Percentiles rank a stretch among this genome's conserved stretches.
These are phyloP conservation scores for Numenius arquata DNA, from an alignment of 2,113 vertebrate species.

Conservation along the genomic window DNA sequence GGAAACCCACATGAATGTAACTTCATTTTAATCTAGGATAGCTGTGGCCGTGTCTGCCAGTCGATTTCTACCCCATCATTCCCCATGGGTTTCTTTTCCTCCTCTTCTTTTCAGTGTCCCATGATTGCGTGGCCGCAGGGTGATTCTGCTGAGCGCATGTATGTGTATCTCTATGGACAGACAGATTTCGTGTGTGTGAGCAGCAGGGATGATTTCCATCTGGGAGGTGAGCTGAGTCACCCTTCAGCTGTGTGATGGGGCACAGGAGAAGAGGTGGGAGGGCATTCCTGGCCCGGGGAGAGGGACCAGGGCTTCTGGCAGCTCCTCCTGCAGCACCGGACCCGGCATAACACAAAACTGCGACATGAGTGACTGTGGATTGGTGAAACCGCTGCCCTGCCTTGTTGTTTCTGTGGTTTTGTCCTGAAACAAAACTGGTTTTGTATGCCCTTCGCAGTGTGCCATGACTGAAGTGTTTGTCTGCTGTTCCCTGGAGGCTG, in stretches of 20 bases:
- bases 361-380: neutral
- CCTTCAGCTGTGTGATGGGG: neutral
- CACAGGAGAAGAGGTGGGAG: neutral
- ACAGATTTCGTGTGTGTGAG: accelerated
- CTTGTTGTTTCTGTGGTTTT: neutral
- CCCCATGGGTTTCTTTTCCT: neutral
- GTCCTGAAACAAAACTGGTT: slow-evolving; percentile 29
- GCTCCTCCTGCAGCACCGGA: neutral
- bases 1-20: neutral
- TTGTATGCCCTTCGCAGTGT: neutral
- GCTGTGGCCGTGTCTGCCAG: neutral
- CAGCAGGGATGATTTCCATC: neutral
- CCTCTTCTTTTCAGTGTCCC: neutral
- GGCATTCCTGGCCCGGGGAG: neutral
- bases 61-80: neutral
- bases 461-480: slow-evolving; percentile 14
- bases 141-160: accelerated
- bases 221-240: neutral
- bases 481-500: neutral
- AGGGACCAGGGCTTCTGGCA: neutral
- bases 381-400: neutral
- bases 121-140: accelerated
- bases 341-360: accelerated
- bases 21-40: neutral
- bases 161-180: neutral